Base-by-base conservation (phyloP, 2,797 vertebrate species). In the Pangasius larnaudii region DNA sequence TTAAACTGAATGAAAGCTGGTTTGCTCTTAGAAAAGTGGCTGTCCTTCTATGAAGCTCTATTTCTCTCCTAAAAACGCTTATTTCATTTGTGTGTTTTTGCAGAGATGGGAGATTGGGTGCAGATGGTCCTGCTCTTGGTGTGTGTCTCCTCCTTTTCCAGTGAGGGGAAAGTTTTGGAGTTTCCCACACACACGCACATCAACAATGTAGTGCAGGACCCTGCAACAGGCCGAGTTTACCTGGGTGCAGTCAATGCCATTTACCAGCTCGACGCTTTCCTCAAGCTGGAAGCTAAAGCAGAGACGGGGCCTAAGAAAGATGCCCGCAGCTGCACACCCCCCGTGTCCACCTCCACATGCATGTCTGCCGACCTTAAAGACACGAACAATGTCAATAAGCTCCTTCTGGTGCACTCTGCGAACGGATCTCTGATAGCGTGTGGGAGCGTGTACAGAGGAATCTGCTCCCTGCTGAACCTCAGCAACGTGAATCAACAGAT, bases 391-490 rank as follows among this genome's bases (percentile, higher is more conserved):
- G 92, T 94, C 75, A 99, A 99, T 94, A 98, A 99, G 92, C 95
- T 99, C 19, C 94, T 99, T 90, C 92, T 99, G 93, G 95, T 99
- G 10, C 96, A 99, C 86, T 93, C 93, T 0, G 92, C 86, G 0
- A 96, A 96, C 14, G 92, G 93, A n/a, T 96, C 96, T 13, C 94
- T 98, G 39, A 95, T 99, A 0, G 96, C 97, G 39, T 99, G 98
- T 0, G 98, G 98, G 81, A 99, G 97, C 93, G 96, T 99, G 67
- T 99, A 98, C 93, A 95, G 97, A 86, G 98, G 98, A 90, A 98
- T 99, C 92, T 99, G 98, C 87, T 97, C 98, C 58, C 95, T 99
- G 86, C 96, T 96, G 0, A 94, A 97, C 84, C 94, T 99, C 51
- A 95, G 95, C 88, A 96, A 99, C 11, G 96, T 99, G 89, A 96